These are phyloP conservation scores for Campaea margaritaria DNA, from an alignment of 2,888 invertebrate genomes.

Conservation along the genomic window DNA sequence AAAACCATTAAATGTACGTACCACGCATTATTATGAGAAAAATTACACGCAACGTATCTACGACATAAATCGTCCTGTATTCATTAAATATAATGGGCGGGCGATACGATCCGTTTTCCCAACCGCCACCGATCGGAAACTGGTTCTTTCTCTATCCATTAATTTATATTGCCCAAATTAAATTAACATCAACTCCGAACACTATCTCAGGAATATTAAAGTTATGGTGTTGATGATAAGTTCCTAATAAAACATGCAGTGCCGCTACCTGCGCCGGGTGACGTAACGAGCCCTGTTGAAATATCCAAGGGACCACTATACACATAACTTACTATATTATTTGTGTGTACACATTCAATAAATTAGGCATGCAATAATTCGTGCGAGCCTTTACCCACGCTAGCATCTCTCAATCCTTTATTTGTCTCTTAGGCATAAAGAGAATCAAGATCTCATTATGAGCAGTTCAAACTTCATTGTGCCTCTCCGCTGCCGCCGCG, in stretches of 20 bases:
- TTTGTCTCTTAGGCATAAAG: constrained; percentile 60
- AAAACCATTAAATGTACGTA: constrained; percentile 55
- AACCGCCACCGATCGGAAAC: constrained; percentile 66
- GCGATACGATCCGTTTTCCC: constrained; percentile 67
- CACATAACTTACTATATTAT: background rate
- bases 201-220: constrained; percentile 65
- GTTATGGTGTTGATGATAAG: constrained; percentile 51
- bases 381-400: constrained; percentile 36
- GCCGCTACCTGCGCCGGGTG: constrained; percentile 34
- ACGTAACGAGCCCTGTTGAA: constrained; percentile 16
- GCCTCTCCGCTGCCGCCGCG: constrained; percentile 38
- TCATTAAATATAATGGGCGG: constrained; percentile 77
- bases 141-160: constrained; percentile 68
- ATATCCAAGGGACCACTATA: background rate
- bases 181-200: constrained; percentile 70
- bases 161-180: constrained; percentile 76
- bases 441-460: constrained; percentile 64
- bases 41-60: constrained; percentile 68
- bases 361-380: constrained; percentile 32
- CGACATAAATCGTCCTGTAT: constrained; percentile 72
- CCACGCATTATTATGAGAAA: constrained; percentile 62
- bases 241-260: constrained; percentile 41
- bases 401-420: constrained; percentile 36
- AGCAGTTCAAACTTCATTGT: constrained; percentile 64
- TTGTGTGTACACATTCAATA: constrained; percentile 13